Evolutionary conservation across 2,888 invertebrate species (phyloP), one percentile per base, ranked within the genome.

Genomic region (Xanthostigma xanthostigma): DNA sequence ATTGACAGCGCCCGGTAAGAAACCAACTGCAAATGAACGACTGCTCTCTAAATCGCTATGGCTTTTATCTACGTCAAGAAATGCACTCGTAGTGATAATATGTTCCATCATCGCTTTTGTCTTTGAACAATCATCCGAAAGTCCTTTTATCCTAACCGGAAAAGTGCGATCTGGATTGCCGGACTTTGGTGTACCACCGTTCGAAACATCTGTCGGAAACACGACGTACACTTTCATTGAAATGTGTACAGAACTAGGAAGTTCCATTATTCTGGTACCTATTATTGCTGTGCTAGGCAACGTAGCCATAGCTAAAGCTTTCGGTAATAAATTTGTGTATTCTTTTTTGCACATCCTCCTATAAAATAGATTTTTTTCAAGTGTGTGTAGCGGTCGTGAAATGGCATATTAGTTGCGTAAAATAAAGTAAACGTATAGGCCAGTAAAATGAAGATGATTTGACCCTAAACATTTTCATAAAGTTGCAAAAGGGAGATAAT

Each of bases 241-340:
- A 53, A 84, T 85, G 86, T 73, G 84, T 49, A 74, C 81, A 17
- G 83, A 86, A 61, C 73, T 95, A 49, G 92, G 93, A 5, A 80
- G 86, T 0, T 90, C 92, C 0, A 81, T 94, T 53, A 69, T 87
- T 34, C 73, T 95, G 46, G 82, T 95, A 9, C 93, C 95, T 2
- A 76, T 95, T 36, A 86, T 95, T 54, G 90, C 87, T 0, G 86
- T 95, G 1, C 70, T 95, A 43, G 94, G 95, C 53, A 91, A 93
- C 60, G 91, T 95, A 1, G 95, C 95, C 9, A 95, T 95, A 54
- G 93, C 92, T 5, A 95, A 94, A 67, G 91, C 94, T 36, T 95
- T 95, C 63, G 84, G 86, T 85, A 66, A 74, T 76, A 68, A 51
- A 34, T 34, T 34, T 1, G 6, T 27, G 6, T 27, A 27, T 27